Evolutionary conservation across 2,888 invertebrate genomes (phyloP).

Genomic region (Lasiommata megera): DNA sequence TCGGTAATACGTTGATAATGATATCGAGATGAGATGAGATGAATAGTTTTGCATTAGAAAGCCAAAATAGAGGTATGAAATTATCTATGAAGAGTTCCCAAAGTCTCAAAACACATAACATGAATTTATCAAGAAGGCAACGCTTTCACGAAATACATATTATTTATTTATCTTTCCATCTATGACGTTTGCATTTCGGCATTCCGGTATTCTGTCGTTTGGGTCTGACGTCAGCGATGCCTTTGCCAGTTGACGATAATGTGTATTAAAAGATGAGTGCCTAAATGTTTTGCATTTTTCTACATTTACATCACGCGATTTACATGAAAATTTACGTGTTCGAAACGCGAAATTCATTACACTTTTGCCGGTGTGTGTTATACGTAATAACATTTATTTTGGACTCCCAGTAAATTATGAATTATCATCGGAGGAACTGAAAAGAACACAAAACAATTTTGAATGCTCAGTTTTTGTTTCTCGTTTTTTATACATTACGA

Average conservation of each 20-base stretch:
- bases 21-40: too few species aligned
- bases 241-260: slow-evolving; percentile 20
- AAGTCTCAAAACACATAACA: too few species aligned
- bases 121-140: neutral
- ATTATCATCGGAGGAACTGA: too few species aligned
- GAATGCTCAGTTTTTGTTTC: too few species aligned
- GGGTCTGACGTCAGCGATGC: slow-evolving; percentile 23
- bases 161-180: slow-evolving; percentile 16
- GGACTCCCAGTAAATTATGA: too few species aligned
- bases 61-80: too few species aligned
- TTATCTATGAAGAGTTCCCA: too few species aligned
- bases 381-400: too few species aligned
- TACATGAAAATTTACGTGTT: slow-evolving; percentile 10
- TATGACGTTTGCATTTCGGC: slow-evolving; percentile 17
- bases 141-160: neutral
- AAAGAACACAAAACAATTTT: too few species aligned
- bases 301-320: slow-evolving; percentile 12
- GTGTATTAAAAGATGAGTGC: slow-evolving; percentile 22
- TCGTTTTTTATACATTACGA: too few species aligned
- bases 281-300: slow-evolving; percentile 19
- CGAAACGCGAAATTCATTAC: neutral
- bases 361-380: neutral
- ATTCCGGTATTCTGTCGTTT: slow-evolving; percentile 24
- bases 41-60: too few species aligned
- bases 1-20: too few species aligned